Conservation (phyloP, 2,888 invertebrate genomes). For the Heliconius ismenius region DNA sequence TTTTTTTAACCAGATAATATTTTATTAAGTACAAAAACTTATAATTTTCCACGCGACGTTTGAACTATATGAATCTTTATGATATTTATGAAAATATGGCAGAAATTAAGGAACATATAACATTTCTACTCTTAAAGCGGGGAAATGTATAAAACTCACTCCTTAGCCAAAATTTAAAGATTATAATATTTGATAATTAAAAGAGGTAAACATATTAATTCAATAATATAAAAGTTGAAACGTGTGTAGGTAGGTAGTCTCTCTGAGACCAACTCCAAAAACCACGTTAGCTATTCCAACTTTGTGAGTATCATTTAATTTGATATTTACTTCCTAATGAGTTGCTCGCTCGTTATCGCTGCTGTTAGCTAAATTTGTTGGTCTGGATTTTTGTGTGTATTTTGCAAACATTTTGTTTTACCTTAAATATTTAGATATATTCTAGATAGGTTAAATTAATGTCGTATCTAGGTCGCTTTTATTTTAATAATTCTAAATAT, state of each 20-base stretch:
- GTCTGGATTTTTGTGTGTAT: slow-evolving; percentile 17
- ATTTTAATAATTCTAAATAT: too few relatives aligned
- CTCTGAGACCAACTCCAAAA: slow-evolving; percentile 18
- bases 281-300: slow-evolving; percentile 19
- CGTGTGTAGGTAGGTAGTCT: neutral
- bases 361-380: slow-evolving; percentile 12
- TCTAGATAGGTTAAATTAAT: neutral
- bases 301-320: slow-evolving; percentile 32
- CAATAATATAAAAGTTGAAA: slow-evolving; percentile 5
- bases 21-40: too few relatives aligned
- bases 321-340: slow-evolving; percentile 31
- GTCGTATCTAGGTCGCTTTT: neutral
- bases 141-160: too few relatives aligned
- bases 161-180: too few relatives aligned
- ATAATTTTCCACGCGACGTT: too few relatives aligned
- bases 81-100: too few relatives aligned
- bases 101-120: too few relatives aligned
- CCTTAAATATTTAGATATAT: neutral
- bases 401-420: neutral
- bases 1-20: neutral
- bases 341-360: slow-evolving; percentile 25
- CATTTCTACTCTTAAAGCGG: too few relatives aligned
- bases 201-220: slow-evolving; percentile 4
- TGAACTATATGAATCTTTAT: too few relatives aligned
- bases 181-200: too few relatives aligned